These are phyloP conservation scores for Teleogryllus oceanicus DNA, from an alignment of 2,888 invertebrate species.

Conservation along the genomic window DNA sequence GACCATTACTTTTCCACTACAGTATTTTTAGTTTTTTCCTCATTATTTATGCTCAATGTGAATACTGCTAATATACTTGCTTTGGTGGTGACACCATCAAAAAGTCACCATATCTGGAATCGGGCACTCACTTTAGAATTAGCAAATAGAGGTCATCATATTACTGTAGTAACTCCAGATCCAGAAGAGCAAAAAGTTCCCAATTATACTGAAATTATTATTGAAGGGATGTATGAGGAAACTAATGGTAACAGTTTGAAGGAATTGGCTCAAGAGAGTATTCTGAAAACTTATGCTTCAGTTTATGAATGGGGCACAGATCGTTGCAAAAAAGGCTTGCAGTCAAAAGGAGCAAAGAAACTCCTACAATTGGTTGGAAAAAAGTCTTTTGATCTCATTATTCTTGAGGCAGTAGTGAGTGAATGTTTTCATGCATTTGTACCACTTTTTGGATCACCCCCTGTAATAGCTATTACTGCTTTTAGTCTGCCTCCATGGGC, in stretches of 20 bases:
- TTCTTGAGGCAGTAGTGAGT: conserved; percentile 27
- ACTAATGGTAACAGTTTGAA: background rate
- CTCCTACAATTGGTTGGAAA: conserved; percentile 23
- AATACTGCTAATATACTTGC: conserved; percentile 31
- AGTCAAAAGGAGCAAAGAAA: conserved; percentile 25
- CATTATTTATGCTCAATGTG: background rate
- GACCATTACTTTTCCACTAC: background rate
- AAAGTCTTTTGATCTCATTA: conserved; percentile 33
- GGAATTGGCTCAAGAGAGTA: background rate
- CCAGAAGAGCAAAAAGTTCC: conserved; percentile 29
- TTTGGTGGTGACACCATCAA: conserved; percentile 30
- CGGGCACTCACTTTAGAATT: conserved; percentile 30
- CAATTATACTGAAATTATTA: conserved; percentile 31
- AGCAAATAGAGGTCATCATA: conserved; percentile 32
- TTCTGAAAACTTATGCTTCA: background rate
- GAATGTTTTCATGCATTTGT: conserved; percentile 34
- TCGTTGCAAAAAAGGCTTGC: conserved; percentile 21
- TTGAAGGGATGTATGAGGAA: conserved; percentile 32
- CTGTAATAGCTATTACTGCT: conserved; percentile 33
- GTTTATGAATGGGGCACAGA: conserved; percentile 23
- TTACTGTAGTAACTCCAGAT: conserved; percentile 35
- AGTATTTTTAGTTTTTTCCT: background rate
- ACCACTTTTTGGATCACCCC: conserved; percentile 29
- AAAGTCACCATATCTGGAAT: conserved; percentile 36
- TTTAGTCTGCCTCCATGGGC: conserved; percentile 31